Percentiles rank a stretch among this genome's conserved stretches.
phyloP scores from a whole-genome alignment of 2,113 vertebrate species.

The Delphinus delphis region DNA sequence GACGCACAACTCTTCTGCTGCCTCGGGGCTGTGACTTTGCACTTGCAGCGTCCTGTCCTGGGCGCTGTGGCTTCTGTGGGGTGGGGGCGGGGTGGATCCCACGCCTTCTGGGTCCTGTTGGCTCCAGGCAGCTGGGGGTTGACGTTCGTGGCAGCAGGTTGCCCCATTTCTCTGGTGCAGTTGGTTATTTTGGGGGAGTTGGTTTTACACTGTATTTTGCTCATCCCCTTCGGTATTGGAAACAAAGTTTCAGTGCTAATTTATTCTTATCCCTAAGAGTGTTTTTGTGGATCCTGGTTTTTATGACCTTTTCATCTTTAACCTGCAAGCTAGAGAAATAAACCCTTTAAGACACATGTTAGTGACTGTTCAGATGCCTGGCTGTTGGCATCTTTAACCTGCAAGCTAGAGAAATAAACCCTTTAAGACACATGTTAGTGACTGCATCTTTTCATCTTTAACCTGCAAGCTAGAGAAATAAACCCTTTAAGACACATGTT shows the following conservation, averaged over 20 bases:
- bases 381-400: neutral
- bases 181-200: neutral
- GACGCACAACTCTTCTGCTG: too few relatives aligned
- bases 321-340: neutral
- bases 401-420: neutral
- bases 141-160: neutral
- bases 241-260: neutral
- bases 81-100: neutral
- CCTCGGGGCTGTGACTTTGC: too few relatives aligned
- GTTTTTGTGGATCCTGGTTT: neutral
- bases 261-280: neutral
- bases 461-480: neutral
- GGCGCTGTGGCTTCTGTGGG: too few relatives aligned
- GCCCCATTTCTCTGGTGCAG: neutral
- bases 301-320: neutral
- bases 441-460: neutral
- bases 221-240: neutral
- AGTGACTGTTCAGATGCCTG: neutral
- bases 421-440: neutral
- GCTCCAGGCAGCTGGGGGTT: neutral
- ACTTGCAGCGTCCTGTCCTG: too few relatives aligned
- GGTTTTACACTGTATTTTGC: neutral
- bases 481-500: neutral
- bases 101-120: too few relatives aligned
- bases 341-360: neutral